Conservation (phyloP, 1,140 invertebrate species). For the Littorina saxatilis region DNA sequence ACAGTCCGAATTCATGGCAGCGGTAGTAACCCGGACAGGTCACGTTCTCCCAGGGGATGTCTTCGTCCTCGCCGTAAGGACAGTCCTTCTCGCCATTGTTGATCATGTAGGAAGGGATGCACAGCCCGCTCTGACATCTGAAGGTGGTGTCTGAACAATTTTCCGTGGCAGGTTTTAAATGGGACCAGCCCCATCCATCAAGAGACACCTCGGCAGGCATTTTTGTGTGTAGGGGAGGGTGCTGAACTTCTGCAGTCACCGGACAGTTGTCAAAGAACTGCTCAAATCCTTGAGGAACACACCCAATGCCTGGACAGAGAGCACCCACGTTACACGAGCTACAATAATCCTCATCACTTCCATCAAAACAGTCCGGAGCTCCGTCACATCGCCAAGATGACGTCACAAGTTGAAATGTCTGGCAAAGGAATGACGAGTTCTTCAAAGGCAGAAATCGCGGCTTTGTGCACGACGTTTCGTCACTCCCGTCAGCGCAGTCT, state of each 20-base stretch:
- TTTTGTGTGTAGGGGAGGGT: neutral
- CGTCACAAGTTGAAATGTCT: neutral
- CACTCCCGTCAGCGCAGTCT: conserved; percentile 31
- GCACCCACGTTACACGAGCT: conserved; percentile 10
- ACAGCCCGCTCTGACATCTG: conserved; percentile 18
- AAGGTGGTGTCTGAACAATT: conserved; percentile 18
- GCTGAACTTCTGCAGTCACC: too few relatives aligned
- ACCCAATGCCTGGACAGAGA: conserved; percentile 13
- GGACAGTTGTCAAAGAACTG: conserved; percentile 26
- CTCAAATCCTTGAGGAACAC: conserved; percentile 6
- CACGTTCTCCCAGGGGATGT: neutral
- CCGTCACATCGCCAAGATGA: conserved; percentile 23
- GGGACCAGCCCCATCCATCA: neutral
- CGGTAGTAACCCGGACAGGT: conserved; percentile 32
- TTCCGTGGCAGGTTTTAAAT: neutral
- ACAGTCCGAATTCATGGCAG: conserved; percentile 26
- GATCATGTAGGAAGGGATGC: conserved; percentile 39
- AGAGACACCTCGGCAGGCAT: conserved; percentile 24
- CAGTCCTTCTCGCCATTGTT: conserved; percentile 41
- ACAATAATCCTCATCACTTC: conserved; percentile 38
- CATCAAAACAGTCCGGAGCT: conserved; percentile 32
- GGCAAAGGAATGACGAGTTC: conserved; percentile 1
- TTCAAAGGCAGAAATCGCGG: neutral
- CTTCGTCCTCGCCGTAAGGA: conserved; percentile 37
- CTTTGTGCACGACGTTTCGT: conserved; percentile 25